Conservation (phyloP, 2,113 vertebrate genomes). For the Spheniscus mendiculus region DNA sequence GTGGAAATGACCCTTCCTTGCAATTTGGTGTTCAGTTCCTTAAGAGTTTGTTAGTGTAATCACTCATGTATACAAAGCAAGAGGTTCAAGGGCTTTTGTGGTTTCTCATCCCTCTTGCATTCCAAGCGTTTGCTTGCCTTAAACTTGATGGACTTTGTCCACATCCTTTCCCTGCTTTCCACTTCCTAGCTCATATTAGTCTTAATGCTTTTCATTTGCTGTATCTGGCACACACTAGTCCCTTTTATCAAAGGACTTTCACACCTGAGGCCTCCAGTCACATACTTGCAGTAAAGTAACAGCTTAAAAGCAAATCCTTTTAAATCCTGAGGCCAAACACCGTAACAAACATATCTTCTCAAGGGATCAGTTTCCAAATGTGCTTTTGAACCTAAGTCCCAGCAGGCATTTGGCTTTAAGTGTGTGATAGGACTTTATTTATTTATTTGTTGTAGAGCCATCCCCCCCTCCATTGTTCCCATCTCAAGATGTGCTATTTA, state of each 20-base stretch:
- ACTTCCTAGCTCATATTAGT: neutral
- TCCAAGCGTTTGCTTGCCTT: slow-evolving; percentile 52
- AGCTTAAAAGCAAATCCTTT: slow-evolving; percentile 66
- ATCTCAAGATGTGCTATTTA: neutral
- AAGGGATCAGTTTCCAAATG: slow-evolving; percentile 33
- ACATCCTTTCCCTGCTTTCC: neutral
- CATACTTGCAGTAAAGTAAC: slow-evolving; percentile 60
- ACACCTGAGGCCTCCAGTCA: slow-evolving; percentile 74
- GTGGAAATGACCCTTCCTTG: neutral
- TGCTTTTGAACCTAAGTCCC: slow-evolving; percentile 69
- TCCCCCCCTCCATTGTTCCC: neutral
- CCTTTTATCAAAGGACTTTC: slow-evolving; percentile 66
- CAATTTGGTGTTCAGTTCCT: neutral
- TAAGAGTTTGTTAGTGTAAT: neutral
- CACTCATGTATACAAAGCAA: neutral
- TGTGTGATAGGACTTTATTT: neutral
- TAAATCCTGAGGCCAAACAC: slow-evolving; percentile 69
- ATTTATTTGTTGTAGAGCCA: slow-evolving; percentile 29
- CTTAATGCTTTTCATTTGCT: slow-evolving; percentile 24
- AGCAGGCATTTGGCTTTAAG: slow-evolving; percentile 20
- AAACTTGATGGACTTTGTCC: slow-evolving; percentile 42
- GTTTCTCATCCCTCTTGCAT: slow-evolving; percentile 11
- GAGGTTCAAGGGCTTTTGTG: slow-evolving; percentile 38
- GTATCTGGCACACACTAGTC: slow-evolving; percentile 26
- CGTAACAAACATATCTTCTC: slow-evolving; percentile 43